Base-by-base conservation (phyloP, 2,888 invertebrate species). In the Alviniconcha strummeri region DNA sequence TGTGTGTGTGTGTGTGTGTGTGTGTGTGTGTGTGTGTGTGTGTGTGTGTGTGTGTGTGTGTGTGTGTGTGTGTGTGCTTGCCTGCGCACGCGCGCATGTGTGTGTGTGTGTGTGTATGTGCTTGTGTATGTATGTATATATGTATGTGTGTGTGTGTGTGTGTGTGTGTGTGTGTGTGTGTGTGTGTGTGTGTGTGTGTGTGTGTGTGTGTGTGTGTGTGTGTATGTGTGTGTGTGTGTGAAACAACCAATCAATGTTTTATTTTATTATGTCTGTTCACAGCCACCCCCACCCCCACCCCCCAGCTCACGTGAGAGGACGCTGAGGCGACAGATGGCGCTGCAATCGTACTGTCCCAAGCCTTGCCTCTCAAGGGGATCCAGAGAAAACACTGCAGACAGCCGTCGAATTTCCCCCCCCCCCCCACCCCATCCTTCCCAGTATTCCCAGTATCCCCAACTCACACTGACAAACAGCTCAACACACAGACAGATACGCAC, bases 1-100 rank as follows among this genome's bases (percentile, higher is more conserved):
- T 72, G 72, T 72, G 72, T 36, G 72, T 36, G 72, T 72, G 19
- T 36, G 36, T 36, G 72, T 36, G 19, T 36, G 36, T 4, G 36
- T 19, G 36, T n/a, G 17, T 69, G 69, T 69, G n/a, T 19, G 8
- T 72, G 7, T 72, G 36, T 36, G 36, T 19, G 36, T 72, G 6
- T 72, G 6, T 36, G 4, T 72, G 19, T 17, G 17, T 13, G 8
- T 69, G 69, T 69, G 69, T 69, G 69, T 69, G 69, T 69, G 69
- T 69, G 69, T 69, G 69, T 69, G 69, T 72, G 72, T 72, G 72
- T 69, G 69, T 69, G 69, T 69, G 69, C n/a, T 15, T 69, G 69
- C 4, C 17, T 69, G 69, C n/a, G 69, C 4, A n/a, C 4, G 69
- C 4, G 69, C n/a, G 69, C 4, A n/a, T 11, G 72, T 11, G 72